phyloP scores from a whole-genome alignment of 64 coral and sea anemone genomes.

The Actinia equina region DNA sequence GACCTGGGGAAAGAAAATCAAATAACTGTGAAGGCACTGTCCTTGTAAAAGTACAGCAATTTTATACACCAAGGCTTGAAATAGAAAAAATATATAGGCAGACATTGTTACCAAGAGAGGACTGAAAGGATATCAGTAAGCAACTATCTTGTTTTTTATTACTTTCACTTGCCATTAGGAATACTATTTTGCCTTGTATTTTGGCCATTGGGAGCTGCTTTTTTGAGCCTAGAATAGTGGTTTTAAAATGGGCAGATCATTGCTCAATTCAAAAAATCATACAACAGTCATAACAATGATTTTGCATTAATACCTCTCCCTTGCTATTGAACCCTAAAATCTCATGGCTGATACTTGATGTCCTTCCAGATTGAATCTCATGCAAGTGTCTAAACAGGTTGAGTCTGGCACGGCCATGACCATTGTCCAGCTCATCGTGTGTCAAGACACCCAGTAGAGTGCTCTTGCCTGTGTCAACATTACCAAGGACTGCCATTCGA shows the following conservation, averaged over 20 bases:
- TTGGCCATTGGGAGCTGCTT: too few relatives aligned
- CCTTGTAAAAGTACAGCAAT: neutral
- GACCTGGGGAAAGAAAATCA: conserved; percentile 33
- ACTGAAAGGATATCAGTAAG: too few relatives aligned
- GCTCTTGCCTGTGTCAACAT: conserved; percentile 97
- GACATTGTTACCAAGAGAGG: too few relatives aligned
- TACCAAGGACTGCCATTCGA: conserved; percentile 90
- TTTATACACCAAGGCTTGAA: too few relatives aligned
- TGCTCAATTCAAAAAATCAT: too few relatives aligned
- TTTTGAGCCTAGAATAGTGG: too few relatives aligned
- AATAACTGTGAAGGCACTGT: too few relatives aligned
- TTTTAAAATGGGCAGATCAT: too few relatives aligned
- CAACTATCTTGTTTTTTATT: too few relatives aligned
- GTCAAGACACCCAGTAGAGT: conserved; percentile 91
- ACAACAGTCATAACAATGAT: neutral
- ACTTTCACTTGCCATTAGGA: too few relatives aligned
- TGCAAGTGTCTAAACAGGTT: conserved; percentile 96
- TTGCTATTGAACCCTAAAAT: conserved; percentile 93
- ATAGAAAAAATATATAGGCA: too few relatives aligned
- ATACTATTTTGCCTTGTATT: too few relatives aligned
- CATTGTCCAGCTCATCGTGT: conserved; percentile 94
- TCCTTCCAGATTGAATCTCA: conserved; percentile 94
- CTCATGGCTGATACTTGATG: conserved; percentile 98
- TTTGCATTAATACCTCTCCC: conserved; percentile 63
- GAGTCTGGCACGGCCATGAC: conserved; percentile 84